Base-by-base conservation (phyloP, 2,113 vertebrate species). In the Plotosus lineatus region DNA sequence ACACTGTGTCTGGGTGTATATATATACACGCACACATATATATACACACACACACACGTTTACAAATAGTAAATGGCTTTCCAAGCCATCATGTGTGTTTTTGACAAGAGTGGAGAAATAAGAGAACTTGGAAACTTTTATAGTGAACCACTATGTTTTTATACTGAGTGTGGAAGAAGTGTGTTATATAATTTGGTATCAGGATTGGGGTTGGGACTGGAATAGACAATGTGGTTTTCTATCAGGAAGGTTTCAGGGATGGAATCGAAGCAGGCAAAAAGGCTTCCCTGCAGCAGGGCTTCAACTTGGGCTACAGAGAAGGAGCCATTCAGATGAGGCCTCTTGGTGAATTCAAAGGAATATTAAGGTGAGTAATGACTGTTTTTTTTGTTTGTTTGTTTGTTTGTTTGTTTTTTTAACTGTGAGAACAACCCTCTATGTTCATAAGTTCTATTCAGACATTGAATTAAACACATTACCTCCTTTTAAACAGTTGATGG, bases 221-320 rank as follows among this genome's bases (percentile, higher is more conserved):
- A 81, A 65, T 79, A 58, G 81, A 81, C 75, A 44, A 40, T 82
- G 79, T 85, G 74, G 72, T 71, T 86, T 85, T 84, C 56, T 90
- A 88, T 79, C 85, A 99, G 98, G 97, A 97, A 73, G 98, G 98
- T 2, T 98, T 93, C 23, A 94, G 94, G 55, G 95, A 98, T 77
- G 98, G 97, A 66, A n/a, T 92, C 12, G 95, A 96, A 55, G 92
- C 93, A 21, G 98, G 95, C 2, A 97, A 95, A 89, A 95, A 95
- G 48, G 90, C 91, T 40, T 88, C 94, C 0, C 93, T 98, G n/a
- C 95, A 97, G 61, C 78, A 82, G 8, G 97, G 96, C 4, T 99
- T 98, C 88, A 94, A 93, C 89, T 82, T 87, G 83, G 98, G 98
- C 0, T 98, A 95, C 88, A 93, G 88, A 81, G 91, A 93, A 0